Conservation (phyloP, 1,140 invertebrate genomes). For the Octopus sinensis region DNA sequence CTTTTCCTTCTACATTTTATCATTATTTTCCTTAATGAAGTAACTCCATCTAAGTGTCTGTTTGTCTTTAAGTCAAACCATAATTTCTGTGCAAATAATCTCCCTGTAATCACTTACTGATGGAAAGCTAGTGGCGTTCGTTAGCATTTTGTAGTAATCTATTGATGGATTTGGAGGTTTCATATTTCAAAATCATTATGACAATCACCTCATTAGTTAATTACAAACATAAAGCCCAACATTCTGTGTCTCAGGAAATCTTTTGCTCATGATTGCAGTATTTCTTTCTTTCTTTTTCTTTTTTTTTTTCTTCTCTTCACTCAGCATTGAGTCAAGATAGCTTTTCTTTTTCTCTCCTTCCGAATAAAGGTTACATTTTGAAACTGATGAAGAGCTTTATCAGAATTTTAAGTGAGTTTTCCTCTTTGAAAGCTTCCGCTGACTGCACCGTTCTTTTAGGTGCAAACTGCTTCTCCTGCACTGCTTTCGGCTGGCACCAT, state of each 20-base stretch:
- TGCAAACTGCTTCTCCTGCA: slow-evolving; percentile 5
- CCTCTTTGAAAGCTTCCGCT: background rate
- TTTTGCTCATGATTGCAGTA: background rate
- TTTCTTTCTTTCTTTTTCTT: background rate
- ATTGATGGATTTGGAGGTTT: too few species aligned
- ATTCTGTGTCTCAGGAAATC: background rate
- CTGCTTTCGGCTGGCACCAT: background rate
- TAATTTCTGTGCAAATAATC: too few species aligned
- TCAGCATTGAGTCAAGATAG: background rate
- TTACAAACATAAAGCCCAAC: background rate
- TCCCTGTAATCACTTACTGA: too few species aligned
- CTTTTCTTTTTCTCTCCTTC: slow-evolving; percentile 17
- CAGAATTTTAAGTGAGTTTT: slow-evolving; percentile 36
- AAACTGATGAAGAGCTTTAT: slow-evolving; percentile 29
- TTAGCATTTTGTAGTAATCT: too few species aligned
- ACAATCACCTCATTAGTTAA: too few species aligned
- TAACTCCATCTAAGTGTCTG: too few species aligned
- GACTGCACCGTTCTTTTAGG: background rate
- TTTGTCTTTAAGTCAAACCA: too few species aligned
- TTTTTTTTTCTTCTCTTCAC: slow-evolving; percentile 1
- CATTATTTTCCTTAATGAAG: too few species aligned
- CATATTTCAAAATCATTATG: too few species aligned
- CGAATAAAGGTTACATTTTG: slow-evolving; percentile 19
- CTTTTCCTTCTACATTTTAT: too few species aligned
- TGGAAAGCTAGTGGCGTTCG: too few species aligned